Percentiles rank a stretch among this genome's conserved stretches.
phyloP scores from a whole-genome alignment of 2,888 invertebrate genomes.

The Sminthurides aquaticus region DNA sequence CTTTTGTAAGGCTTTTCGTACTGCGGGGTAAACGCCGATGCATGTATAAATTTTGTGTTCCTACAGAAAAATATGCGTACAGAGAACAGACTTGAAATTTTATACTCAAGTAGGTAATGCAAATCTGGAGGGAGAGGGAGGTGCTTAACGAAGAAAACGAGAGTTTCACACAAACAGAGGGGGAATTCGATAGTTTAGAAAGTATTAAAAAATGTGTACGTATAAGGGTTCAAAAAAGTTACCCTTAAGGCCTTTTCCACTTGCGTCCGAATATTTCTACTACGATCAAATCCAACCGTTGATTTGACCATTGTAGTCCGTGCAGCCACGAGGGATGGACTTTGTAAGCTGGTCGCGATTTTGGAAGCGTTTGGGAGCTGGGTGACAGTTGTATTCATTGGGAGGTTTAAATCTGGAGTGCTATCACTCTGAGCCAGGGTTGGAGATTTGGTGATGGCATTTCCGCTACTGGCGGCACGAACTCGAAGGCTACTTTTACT shows the following conservation, averaged over 20 bases:
- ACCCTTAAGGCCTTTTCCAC: slow-evolving; percentile 39
- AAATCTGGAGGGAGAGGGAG: no score
- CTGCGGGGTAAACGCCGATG: slow-evolving; percentile 61
- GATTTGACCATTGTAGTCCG: slow-evolving; percentile 18
- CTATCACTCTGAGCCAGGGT: neutral
- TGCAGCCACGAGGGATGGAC: neutral
- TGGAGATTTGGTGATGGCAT: neutral
- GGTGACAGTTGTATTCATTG: neutral
- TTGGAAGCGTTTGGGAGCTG: neutral
- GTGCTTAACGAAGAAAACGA: no score
- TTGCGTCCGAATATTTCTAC: slow-evolving; percentile 30
- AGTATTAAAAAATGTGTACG: no score
- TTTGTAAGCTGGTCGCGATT: neutral
- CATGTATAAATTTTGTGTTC: slow-evolving; percentile 47
- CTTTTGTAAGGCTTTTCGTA: slow-evolving; percentile 59
- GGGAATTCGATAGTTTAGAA: no score
- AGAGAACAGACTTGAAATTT: no score
- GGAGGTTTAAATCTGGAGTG: neutral
- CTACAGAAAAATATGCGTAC: slow-evolving; percentile 19
- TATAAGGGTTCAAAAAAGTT: no score
- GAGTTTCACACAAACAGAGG: no score
- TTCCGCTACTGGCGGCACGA: neutral
- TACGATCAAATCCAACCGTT: slow-evolving; percentile 20
- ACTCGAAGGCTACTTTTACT: neutral
- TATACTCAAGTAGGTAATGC: no score